Base-by-base conservation (phyloP, 2,113 vertebrate genomes). In the Odocoileus virginianus region DNA sequence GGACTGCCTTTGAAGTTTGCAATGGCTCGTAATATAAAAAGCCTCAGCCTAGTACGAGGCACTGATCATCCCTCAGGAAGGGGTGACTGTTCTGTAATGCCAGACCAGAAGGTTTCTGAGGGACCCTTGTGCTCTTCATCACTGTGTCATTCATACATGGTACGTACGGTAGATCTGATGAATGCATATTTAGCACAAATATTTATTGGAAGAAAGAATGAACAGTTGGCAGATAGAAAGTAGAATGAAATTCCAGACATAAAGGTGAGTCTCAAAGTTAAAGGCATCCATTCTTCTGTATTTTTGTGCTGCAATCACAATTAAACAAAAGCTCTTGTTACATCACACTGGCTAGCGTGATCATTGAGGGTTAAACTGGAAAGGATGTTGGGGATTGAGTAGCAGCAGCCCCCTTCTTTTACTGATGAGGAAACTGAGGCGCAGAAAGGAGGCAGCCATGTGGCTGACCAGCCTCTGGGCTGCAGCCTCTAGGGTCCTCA, bases 261-360 rank as follows among this genome's bases (percentile, higher is more conserved):
- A 28, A 81, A 74, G 55, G 25, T 30, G 50, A 89, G 43, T 54
- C 27, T 94, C 17, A 74, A 12, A 89, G 43, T 47, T 67, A 92
- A 47, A 93, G 60, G 57, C 97, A 36, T 95, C 78, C 96, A 97
- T 97, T 98, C 97, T 96, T 92, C 7, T 81, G 90, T 57, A 58
- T 97, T 91, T 84, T 84, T 97, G 95, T 95, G 43, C 71, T 76
- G 47, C 84, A 47, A 76, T 28, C 79, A 45, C 61, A 91, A 28
- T 89, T 89, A 91, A 92, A 89, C 76, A 86, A 30, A 67, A 86
- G 54, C 0, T 92, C 97, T 84, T 87, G 40, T 84, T 95, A 61
- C 0, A 16, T 94, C 88, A 93, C 23, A 3, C 93, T 45, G 28
- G 57, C 74, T 61, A 81, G 3, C 28, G 12, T 54, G 43, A 16